Evolutionary conservation across 2,888 invertebrate species (phyloP).

Genomic region (Mermis nigrescens): DNA sequence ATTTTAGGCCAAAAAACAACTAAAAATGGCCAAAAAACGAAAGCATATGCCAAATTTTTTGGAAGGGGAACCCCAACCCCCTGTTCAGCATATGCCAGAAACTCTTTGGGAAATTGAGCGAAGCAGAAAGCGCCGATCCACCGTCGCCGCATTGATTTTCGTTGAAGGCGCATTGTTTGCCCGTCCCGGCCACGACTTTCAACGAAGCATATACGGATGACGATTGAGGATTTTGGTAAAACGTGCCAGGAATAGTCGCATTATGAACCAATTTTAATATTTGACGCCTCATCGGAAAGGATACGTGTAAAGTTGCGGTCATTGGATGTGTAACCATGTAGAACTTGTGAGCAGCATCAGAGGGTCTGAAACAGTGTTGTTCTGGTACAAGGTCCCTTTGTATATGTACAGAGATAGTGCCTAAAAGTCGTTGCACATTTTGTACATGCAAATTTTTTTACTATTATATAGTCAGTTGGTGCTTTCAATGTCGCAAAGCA

Average conservation of each 20-base stretch:
- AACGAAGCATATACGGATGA: slow-evolving; percentile 20
- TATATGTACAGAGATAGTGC: too few species aligned
- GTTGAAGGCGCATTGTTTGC: slow-evolving; percentile 68
- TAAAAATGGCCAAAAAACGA: too few species aligned
- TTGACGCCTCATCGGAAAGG: slow-evolving; percentile 80
- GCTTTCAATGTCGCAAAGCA: slow-evolving; percentile 5
- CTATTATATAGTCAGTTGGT: background rate
- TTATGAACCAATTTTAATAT: slow-evolving; percentile 38
- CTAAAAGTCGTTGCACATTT: too few species aligned
- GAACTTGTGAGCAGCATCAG: slow-evolving; percentile 88
- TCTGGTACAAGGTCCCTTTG: too few species aligned
- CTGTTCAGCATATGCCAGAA: too few species aligned
- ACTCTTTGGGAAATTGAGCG: slow-evolving; percentile 86
- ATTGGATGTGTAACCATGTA: slow-evolving; percentile 87
- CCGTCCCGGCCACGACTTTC: slow-evolving; percentile 79
- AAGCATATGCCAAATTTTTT: too few species aligned
- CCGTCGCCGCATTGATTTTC: slow-evolving; percentile 92
- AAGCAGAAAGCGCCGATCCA: slow-evolving; percentile 67
- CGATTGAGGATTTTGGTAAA: slow-evolving; percentile 11
- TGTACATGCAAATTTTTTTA: too few species aligned
- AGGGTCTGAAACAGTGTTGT: slow-evolving; percentile 55
- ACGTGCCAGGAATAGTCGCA: background rate
- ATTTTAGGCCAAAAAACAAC: too few species aligned
- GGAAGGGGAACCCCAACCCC: too few species aligned
- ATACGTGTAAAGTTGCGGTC: slow-evolving; percentile 82